A percentile compares a stretch with the other conserved stretches of the same genome.
Evolutionary conservation across 2,888 invertebrate species (phyloP).

Genomic region (Calameuta pallipes): DNA sequence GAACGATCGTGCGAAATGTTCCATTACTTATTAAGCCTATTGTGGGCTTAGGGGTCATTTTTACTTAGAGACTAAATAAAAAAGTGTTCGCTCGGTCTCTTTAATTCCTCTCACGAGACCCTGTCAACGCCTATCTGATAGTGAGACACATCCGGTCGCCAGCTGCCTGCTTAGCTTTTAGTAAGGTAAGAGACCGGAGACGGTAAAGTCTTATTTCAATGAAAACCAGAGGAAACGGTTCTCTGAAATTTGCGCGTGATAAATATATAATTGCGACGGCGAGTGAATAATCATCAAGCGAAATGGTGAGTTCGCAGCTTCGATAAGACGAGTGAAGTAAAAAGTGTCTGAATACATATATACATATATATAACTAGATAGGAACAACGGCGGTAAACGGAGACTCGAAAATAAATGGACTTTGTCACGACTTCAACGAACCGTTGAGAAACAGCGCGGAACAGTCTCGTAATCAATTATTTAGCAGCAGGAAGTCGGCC

Average conservation of each 20-base stretch:
- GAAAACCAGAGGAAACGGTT: constrained; percentile 31
- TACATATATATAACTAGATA: constrained; percentile 20
- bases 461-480: constrained; percentile 36
- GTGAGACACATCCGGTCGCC: constrained; percentile 42
- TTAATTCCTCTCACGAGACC: constrained; percentile 8
- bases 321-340: constrained; percentile 19
- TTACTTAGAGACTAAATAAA: background rate
- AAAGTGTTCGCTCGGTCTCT: background rate
- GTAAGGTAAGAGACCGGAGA: constrained; percentile 1
- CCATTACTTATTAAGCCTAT: background rate
- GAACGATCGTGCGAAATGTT: background rate
- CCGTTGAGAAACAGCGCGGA: constrained; percentile 15
- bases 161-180: constrained; percentile 6
- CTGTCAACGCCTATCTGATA: constrained; percentile 51
- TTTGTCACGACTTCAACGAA: constrained; percentile 34
- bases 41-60: background rate
- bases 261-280: constrained; percentile 55
- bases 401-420: constrained; percentile 17
- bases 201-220: background rate
- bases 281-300: constrained; percentile 33
- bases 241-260: constrained; percentile 50
- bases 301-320: background rate
- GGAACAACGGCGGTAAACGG: background rate
- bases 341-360: constrained; percentile 6
- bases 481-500: constrained; percentile 31